Percentiles rank a stretch among this genome's conserved stretches.
Conservation (phyloP, 2,797 vertebrate species). For the Eulemur albifrons region DNA sequence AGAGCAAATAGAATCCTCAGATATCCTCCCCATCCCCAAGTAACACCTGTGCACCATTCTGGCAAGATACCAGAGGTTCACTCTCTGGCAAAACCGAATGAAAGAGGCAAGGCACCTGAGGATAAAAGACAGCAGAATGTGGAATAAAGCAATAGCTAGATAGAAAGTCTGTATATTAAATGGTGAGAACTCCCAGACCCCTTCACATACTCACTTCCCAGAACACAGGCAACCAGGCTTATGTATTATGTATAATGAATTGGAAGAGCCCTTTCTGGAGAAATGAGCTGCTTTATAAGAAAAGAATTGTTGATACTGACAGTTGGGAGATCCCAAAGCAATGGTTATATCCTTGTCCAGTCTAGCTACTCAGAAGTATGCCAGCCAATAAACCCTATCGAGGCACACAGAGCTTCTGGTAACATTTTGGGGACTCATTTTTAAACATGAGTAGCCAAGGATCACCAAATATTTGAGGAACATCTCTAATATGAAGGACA, state of each 20-base stretch:
- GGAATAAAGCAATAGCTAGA: neutral
- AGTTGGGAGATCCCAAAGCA: neutral
- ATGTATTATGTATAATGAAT: neutral
- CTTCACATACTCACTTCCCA: neutral
- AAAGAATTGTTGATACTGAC: neutral
- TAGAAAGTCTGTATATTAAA: neutral
- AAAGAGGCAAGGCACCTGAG: neutral
- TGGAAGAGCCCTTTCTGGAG: neutral
- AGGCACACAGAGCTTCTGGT: neutral
- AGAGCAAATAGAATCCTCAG: neutral
- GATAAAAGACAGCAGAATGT: neutral
- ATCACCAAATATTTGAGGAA: neutral
- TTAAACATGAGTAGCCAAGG: neutral
- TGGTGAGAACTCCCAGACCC: neutral
- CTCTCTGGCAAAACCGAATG: neutral
- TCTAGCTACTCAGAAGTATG: neutral
- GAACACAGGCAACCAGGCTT: neutral
- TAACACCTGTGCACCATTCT: neutral
- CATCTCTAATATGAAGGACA: slow-evolving; percentile 15
- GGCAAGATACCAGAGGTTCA: neutral
- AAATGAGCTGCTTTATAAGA: neutral
- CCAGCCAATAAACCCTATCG: neutral
- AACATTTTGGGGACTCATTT: neutral
- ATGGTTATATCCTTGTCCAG: neutral
- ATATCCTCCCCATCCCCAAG: neutral